Percentiles rank a stretch among this genome's conserved stretches.
phyloP scores from a whole-genome alignment of 1,140 invertebrate species.

The Gonioctena quinquepunctata region DNA sequence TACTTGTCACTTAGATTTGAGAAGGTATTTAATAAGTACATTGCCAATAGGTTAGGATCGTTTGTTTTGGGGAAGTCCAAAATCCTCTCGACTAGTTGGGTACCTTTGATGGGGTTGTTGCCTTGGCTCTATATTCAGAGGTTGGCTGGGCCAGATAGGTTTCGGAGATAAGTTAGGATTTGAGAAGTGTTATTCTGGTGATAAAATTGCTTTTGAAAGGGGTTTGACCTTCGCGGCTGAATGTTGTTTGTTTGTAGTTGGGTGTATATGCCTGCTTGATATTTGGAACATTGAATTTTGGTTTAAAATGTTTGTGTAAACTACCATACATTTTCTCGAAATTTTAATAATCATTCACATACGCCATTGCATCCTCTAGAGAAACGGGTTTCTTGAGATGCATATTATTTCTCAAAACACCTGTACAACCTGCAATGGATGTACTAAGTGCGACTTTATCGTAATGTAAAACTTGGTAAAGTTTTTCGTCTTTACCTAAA shows the following conservation, averaged over 20 bases:
- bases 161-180: background rate
- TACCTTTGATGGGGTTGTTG: background rate
- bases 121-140: too few relatives aligned
- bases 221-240: background rate
- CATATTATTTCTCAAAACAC: too few relatives aligned
- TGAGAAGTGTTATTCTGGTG: background rate
- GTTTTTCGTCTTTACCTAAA: background rate
- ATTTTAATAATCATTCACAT: background rate
- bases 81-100: background rate
- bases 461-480: too few relatives aligned
- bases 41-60: too few relatives aligned
- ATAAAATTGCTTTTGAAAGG: background rate
- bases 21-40: too few relatives aligned
- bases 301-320: background rate
- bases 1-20: too few relatives aligned
- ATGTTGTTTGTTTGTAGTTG: background rate
- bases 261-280: too few relatives aligned
- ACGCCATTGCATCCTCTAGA: background rate
- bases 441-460: too few relatives aligned
- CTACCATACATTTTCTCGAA: background rate
- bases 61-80: background rate
- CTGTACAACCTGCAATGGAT: too few relatives aligned
- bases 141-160: background rate
- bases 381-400: background rate
- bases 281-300: background rate